These are phyloP conservation scores for Magallana nippona DNA, from an alignment of 2,888 invertebrate species.

Conservation along the genomic window DNA sequence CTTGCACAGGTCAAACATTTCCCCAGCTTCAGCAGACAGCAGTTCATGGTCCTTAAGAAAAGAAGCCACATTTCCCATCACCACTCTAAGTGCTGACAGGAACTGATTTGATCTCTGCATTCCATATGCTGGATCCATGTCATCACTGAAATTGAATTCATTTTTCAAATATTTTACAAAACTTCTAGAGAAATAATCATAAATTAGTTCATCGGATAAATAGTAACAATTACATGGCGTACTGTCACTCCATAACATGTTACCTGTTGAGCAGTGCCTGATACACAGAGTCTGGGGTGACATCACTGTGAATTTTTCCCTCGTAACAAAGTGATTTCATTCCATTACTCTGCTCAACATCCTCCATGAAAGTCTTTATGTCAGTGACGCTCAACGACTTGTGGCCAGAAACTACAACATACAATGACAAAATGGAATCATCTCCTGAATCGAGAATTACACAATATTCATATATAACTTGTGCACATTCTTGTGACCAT, in stretches of 20 bases:
- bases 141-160: neutral
- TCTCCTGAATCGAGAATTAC: no score
- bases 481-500: no score
- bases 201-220: no score
- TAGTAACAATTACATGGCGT: no score
- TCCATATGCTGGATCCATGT: constrained; percentile 9
- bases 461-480: no score
- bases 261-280: constrained; percentile 23
- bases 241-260: neutral
- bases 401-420: neutral
- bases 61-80: constrained; percentile 19
- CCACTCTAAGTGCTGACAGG: neutral
- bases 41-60: constrained; percentile 18
- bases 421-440: neutral
- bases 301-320: neutral
- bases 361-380: neutral
- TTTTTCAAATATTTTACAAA: neutral
- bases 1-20: neutral
- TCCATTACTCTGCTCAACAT: neutral
- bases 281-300: neutral
- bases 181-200: no score
- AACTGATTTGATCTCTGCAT: constrained; percentile 13
- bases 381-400: neutral
- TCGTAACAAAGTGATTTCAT: neutral
- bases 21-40: neutral